These are phyloP conservation scores for Ethmia dodecea DNA, from an alignment of 2,888 invertebrate species.

Conservation along the genomic window DNA sequence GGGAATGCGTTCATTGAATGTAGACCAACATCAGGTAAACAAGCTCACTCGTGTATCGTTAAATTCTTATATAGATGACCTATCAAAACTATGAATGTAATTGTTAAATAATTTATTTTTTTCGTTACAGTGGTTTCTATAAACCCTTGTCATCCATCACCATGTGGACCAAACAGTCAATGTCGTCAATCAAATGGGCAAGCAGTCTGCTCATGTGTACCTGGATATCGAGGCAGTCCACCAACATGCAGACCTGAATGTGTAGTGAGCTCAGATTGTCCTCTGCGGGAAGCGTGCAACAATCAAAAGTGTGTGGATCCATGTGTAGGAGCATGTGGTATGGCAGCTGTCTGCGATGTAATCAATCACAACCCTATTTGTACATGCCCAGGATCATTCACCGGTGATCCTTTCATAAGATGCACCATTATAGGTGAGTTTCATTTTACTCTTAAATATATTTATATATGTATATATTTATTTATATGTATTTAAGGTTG, in stretches of 20 bases:
- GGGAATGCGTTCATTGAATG: conserved; percentile 84
- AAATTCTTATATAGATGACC: background rate
- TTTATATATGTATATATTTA: background rate
- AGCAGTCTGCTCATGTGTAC: conserved; percentile 85
- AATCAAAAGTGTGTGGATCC: conserved; percentile 87
- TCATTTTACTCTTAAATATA: background rate
- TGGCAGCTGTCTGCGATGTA: conserved; percentile 83
- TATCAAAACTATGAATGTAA: background rate
- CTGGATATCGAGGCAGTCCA: conserved; percentile 84
- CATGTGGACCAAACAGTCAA: conserved; percentile 87
- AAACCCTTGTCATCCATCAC: conserved; percentile 86
- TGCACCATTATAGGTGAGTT: conserved; percentile 74
- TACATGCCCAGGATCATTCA: conserved; percentile 83
- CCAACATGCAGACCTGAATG: conserved; percentile 89
- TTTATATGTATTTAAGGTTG: background rate
- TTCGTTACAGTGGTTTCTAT: conserved; percentile 38
- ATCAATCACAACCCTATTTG: conserved; percentile 88
- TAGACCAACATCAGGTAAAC: conserved; percentile 68
- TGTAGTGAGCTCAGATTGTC: conserved; percentile 84
- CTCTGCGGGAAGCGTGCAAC: conserved; percentile 83
- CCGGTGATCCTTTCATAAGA: conserved; percentile 87
- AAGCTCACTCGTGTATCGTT: no score
- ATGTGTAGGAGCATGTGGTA: conserved; percentile 87
- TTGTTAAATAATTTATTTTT: conserved; percentile 1
- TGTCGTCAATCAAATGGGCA: conserved; percentile 83